These are phyloP conservation scores for Notoglanidium macrostoma DNA, from an alignment of 2,797 vertebrate species.

Conservation along the genomic window DNA sequence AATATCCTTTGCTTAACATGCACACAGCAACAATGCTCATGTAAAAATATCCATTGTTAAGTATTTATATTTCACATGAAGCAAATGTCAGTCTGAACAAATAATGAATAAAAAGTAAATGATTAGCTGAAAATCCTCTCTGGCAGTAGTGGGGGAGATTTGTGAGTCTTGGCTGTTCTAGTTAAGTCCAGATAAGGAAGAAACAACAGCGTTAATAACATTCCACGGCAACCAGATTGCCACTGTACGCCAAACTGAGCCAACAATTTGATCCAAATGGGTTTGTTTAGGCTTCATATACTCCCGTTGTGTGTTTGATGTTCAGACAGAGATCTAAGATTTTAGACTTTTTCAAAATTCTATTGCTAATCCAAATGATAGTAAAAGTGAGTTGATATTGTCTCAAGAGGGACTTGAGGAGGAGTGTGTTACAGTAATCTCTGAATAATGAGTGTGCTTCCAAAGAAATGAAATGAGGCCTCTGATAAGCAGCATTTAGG, in stretches of 20 bases:
- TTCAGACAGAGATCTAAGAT: background rate
- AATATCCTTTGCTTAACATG: slow-evolving; percentile 14
- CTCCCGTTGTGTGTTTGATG: background rate
- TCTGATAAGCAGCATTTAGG: background rate
- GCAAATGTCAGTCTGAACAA: slow-evolving; percentile 29
- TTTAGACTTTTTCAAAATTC: background rate
- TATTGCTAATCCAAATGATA: background rate
- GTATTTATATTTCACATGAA: slow-evolving; percentile 28
- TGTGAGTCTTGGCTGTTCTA: background rate
- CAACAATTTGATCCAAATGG: background rate
- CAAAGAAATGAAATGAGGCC: background rate
- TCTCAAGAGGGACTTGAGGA: background rate
- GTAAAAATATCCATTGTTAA: slow-evolving; percentile 1
- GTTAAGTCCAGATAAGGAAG: slow-evolving; percentile 16
- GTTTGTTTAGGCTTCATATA: background rate
- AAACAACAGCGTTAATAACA: background rate
- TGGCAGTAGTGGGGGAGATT: background rate
- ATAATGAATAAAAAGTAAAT: slow-evolving; percentile 32
- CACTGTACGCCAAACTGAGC: background rate
- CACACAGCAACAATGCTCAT: slow-evolving; percentile 5
- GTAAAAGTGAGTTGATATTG: background rate
- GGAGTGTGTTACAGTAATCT: slow-evolving; percentile 29
- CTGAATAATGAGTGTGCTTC: background rate
- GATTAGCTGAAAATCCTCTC: slow-evolving; percentile 15
- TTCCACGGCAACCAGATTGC: slow-evolving; percentile 7